Conservation (phyloP, 2,797 vertebrate genomes). For the Aulostomus chinensis region DNA sequence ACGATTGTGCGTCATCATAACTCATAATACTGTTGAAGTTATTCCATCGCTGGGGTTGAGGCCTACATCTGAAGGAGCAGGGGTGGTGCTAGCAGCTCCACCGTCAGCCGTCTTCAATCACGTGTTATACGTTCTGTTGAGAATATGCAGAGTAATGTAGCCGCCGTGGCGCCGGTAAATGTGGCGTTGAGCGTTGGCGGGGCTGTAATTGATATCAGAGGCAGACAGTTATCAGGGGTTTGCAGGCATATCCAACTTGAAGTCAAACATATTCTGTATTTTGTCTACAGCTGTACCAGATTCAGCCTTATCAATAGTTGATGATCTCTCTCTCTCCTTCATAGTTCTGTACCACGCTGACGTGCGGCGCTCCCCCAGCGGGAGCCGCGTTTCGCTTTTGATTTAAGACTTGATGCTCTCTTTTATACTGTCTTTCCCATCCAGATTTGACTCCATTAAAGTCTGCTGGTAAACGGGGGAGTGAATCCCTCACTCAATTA, state of each 20-base stretch:
- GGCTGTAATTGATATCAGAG: slow-evolving; percentile 43
- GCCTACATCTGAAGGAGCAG: too few relatives aligned
- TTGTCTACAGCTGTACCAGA: slow-evolving; percentile 78
- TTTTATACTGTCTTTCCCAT: slow-evolving; percentile 62
- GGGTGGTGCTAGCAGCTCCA: too few relatives aligned
- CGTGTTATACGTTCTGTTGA: too few relatives aligned
- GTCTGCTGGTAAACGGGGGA: slow-evolving; percentile 61
- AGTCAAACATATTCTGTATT: slow-evolving; percentile 75
- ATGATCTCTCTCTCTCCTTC: slow-evolving; percentile 73
- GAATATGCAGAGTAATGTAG: too few relatives aligned
- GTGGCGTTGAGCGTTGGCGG: too few relatives aligned
- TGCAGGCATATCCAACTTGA: slow-evolving; percentile 65
- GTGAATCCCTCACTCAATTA: slow-evolving; percentile 78
- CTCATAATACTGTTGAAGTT: too few relatives aligned
- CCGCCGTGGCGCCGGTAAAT: slow-evolving; percentile 3
- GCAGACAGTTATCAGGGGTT: slow-evolving; percentile 64
- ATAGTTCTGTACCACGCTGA: slow-evolving; percentile 70
- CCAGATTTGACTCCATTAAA: slow-evolving; percentile 64
- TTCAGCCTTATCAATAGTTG: slow-evolving; percentile 77
- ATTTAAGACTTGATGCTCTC: slow-evolving; percentile 70
- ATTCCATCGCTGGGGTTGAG: too few relatives aligned
- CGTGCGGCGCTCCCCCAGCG: slow-evolving; percentile 56
- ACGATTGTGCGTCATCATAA: too few relatives aligned
- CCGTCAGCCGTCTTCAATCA: too few relatives aligned
- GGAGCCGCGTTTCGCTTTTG: slow-evolving; percentile 72